Evolutionary conservation across 2,888 invertebrate species (phyloP).

Genomic region (Caradrina clavipalpis): DNA sequence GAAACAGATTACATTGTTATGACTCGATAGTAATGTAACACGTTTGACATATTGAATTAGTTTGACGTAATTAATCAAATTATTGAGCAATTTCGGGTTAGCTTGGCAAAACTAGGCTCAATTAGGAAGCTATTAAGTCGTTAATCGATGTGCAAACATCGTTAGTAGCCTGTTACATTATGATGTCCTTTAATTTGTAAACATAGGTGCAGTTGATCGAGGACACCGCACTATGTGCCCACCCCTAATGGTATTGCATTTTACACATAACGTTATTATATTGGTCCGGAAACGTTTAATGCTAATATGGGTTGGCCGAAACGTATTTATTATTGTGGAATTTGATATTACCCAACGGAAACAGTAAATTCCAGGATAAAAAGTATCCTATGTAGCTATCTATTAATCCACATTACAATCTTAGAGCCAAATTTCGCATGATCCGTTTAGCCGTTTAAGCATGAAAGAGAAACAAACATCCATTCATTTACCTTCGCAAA

Average conservation of each 20-base stretch:
- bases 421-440: too few species aligned
- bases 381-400: too few species aligned
- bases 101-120: not conserved
- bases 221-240: not conserved
- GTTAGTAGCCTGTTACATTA: not conserved
- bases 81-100: not conserved
- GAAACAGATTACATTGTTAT: too few species aligned
- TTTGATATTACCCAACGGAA: too few species aligned
- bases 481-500: too few species aligned
- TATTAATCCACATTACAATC: too few species aligned
- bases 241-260: not conserved
- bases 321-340: too few species aligned
- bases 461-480: too few species aligned
- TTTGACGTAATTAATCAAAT: not conserved
- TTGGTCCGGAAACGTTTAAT: not conserved
- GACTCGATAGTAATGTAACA: too few species aligned
- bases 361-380: too few species aligned
- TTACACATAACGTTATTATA: not conserved
- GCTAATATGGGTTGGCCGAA: not conserved
- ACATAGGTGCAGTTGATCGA: conserved; percentile 12
- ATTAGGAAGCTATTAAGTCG: not conserved
- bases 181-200: not conserved
- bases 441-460: too few species aligned
- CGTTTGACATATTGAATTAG: not conserved
- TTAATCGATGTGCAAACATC: conserved; percentile 41